Evolutionary conservation across 1,140 invertebrate species (phyloP), one percentile per base, ranked within the genome.

Genomic region (Drosophila orosa): DNA sequence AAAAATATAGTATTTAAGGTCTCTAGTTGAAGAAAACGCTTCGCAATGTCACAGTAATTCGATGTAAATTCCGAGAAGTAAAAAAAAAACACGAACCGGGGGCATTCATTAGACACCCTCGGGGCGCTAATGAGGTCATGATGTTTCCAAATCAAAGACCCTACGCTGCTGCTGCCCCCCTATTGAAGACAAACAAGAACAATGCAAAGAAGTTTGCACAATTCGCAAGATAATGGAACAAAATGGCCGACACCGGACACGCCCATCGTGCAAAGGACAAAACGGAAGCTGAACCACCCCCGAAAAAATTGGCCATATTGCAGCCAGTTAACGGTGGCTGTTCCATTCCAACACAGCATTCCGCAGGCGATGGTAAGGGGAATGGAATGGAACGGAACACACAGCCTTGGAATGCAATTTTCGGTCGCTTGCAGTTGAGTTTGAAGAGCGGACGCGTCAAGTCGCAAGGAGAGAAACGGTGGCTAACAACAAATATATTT

Each of bases 51-150:
- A 83, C 48, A 87, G 83, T 83, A 89, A 79, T 77, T 69, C 71
- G 84, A 87, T 87, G 80, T 87, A 87, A 87, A 83, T 87, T 87
- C 83, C 63, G 39, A 52, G 84, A 87, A 76, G 56, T 24, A 33
- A 35, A 33, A 75, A 77, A 39, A 17, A 52, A 72, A 76, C 62
- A 79, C 67, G 76, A 50, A 35, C 50, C 29, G 50, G 29, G 71
- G 73, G 83, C 84, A 79, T 83, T 83, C 84, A 87, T 79, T 71
- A 89, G 83, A 82, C 78, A 87, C 78, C 57, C 39, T 63, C 54
- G 13, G 24, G 17, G 33, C 35, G 48, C 57, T 57, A 87, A 89
- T 82, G 75, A 82, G 83, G 83, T 87, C 83, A 87, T 56, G 44
- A 62, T 69, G 63, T 79, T 76, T 85, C 62, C 52, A 78, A 74